Conservation (phyloP, 2,888 invertebrate species). For the Leptinotarsa haldemani region DNA sequence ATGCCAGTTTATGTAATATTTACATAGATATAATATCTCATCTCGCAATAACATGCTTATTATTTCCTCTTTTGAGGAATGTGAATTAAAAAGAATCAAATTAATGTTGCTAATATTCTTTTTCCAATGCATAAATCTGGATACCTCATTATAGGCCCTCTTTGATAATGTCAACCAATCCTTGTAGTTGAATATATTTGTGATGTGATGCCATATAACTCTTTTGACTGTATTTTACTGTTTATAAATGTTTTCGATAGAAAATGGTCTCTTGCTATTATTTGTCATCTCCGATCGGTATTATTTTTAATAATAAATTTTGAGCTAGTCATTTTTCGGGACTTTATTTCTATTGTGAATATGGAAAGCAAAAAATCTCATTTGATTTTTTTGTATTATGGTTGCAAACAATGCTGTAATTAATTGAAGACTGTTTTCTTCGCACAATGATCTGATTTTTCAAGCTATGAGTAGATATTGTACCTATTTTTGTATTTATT, state of each 20-base stretch:
- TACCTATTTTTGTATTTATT: slow-evolving; percentile 52
- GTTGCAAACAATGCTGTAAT: slow-evolving; percentile 22
- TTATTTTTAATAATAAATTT: slow-evolving; percentile 22
- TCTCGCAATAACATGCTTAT: too few species aligned
- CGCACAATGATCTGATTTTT: slow-evolving; percentile 43
- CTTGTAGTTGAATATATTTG: slow-evolving; percentile 36
- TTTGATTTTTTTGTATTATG: slow-evolving; percentile 18
- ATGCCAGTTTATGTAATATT: too few species aligned
- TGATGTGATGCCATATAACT: slow-evolving; percentile 45
- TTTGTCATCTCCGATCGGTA: slow-evolving; percentile 13
- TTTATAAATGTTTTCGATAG: slow-evolving; percentile 30
- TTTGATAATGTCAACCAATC: background rate
- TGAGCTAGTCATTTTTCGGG: slow-evolving; percentile 22
- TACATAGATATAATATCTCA: too few species aligned
- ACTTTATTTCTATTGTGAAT: slow-evolving; percentile 28
- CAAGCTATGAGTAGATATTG: slow-evolving; percentile 40
- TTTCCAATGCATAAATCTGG: too few species aligned
- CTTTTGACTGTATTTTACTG: slow-evolving; percentile 23
- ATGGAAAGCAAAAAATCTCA: slow-evolving; percentile 1
- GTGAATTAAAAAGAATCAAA: too few species aligned
- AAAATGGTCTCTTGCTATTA: slow-evolving; percentile 15
- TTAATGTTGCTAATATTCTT: too few species aligned
- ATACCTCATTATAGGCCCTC: slow-evolving; percentile 3
- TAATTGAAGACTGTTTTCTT: slow-evolving; percentile 44
- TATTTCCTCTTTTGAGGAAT: too few species aligned